phyloP scores from a whole-genome alignment of 2,797 vertebrate species.

The Serranus cabrilla region DNA sequence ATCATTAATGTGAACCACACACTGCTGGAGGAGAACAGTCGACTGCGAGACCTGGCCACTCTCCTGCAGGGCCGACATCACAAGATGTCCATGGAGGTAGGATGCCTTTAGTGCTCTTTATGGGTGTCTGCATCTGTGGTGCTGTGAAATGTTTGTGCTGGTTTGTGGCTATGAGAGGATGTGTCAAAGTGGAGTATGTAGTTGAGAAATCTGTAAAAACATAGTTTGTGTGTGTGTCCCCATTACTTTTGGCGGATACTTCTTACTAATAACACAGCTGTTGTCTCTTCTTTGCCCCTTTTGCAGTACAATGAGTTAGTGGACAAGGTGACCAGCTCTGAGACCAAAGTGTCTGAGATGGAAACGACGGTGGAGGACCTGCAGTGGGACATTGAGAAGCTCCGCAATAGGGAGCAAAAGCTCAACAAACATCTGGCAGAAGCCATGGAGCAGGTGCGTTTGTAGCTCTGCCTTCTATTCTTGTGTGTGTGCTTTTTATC shows the following conservation, averaged over 20 bases:
- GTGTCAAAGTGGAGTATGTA: not conserved
- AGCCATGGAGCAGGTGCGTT: conserved; percentile 92
- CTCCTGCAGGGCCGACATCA: conserved; percentile 93
- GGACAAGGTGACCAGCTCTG: conserved; percentile 94
- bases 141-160: not conserved
- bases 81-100: conserved; percentile 93
- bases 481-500: not conserved
- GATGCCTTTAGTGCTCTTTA: not conserved
- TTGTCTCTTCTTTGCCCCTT: conserved; percentile 9
- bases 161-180: not conserved
- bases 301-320: conserved; percentile 93
- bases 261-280: not conserved
- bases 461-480: not conserved
- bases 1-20: conserved; percentile 79
- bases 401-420: conserved; percentile 94
- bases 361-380: conserved; percentile 94
- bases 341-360: conserved; percentile 97
- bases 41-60: conserved; percentile 90
- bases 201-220: not conserved
- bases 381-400: conserved; percentile 97
- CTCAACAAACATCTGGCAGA: conserved; percentile 95
- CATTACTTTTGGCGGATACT: not conserved
- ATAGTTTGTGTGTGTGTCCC: not conserved
- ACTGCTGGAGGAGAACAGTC: conserved; percentile 89
- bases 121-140: not conserved